Conservation (phyloP, 2,797 vertebrate species). For the Rhinella marina region DNA sequence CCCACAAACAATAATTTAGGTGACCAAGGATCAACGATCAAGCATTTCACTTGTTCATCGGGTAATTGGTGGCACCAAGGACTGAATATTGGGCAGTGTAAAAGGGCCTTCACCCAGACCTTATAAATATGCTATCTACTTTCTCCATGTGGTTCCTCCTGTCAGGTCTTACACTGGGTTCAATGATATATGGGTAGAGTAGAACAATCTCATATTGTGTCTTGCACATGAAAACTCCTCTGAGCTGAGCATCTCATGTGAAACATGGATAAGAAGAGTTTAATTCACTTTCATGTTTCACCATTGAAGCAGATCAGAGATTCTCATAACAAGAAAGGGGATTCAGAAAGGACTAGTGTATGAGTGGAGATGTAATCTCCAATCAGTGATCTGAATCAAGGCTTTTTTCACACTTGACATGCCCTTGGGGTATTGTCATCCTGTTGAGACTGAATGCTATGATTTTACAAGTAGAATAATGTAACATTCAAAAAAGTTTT, state of each 20-base stretch:
- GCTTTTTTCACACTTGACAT: not conserved
- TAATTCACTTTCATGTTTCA: not conserved
- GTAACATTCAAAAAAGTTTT: not conserved
- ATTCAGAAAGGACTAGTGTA: not conserved
- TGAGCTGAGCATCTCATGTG: not conserved
- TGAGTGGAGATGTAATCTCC: not conserved
- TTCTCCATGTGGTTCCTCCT: not conserved
- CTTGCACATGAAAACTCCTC: not conserved
- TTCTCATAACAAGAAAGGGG: too few relatives aligned
- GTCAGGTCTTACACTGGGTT: not conserved
- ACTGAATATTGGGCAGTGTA: too few relatives aligned
- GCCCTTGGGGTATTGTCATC: not conserved
- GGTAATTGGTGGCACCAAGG: too few relatives aligned
- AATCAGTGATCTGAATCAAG: not conserved
- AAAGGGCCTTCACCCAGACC: not conserved
- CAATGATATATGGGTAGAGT: not conserved
- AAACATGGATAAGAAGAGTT: not conserved
- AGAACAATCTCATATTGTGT: not conserved
- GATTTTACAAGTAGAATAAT: conserved; percentile 1
- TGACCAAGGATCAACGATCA: too few relatives aligned
- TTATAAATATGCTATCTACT: not conserved
- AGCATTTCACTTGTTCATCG: too few relatives aligned
- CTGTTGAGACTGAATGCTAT: not conserved
- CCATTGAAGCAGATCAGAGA: not conserved
- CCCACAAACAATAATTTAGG: too few relatives aligned